phyloP scores from a whole-genome alignment of 1,140 invertebrate genomes.

The Eriosoma lanigerum region DNA sequence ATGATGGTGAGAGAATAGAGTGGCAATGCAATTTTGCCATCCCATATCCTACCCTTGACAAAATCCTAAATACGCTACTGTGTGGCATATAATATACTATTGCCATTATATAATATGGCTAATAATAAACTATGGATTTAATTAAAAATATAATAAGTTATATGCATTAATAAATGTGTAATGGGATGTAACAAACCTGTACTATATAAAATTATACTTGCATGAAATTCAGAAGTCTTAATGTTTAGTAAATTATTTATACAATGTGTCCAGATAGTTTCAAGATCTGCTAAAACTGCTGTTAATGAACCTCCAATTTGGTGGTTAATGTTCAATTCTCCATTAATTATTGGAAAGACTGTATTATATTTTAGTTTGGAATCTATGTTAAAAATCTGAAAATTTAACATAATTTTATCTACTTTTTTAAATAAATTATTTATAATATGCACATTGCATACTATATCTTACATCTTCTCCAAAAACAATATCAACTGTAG shows the following conservation, averaged over 20 bases:
- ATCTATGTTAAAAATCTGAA: conserved; percentile 70
- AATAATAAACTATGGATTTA: no score
- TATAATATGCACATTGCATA: not conserved
- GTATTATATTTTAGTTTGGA: conserved; percentile 77
- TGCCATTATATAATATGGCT: no score
- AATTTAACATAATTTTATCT: conserved; percentile 18
- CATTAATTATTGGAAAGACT: conserved; percentile 84
- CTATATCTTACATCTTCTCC: conserved; percentile 66
- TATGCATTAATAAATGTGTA: no score
- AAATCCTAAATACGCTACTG: no score
- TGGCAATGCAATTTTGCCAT: no score
- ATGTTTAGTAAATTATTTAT: conserved; percentile 77
- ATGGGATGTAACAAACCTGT: no score
- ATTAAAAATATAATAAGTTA: no score
- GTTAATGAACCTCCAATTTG: conserved; percentile 82
- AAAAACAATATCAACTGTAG: conserved; percentile 65
- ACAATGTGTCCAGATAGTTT: conserved; percentile 83
- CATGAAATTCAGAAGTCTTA: conserved; percentile 72
- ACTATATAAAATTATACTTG: not conserved
- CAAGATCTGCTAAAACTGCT: conserved; percentile 79
- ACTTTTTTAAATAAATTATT: no score
- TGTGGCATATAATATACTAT: no score
- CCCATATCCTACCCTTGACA: no score
- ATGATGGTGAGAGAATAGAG: no score
- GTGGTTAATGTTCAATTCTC: conserved; percentile 82